A percentile compares a stretch with the other conserved stretches of the same genome.
Conservation (phyloP, 2,888 invertebrate genomes). For the Carabus problematicus region DNA sequence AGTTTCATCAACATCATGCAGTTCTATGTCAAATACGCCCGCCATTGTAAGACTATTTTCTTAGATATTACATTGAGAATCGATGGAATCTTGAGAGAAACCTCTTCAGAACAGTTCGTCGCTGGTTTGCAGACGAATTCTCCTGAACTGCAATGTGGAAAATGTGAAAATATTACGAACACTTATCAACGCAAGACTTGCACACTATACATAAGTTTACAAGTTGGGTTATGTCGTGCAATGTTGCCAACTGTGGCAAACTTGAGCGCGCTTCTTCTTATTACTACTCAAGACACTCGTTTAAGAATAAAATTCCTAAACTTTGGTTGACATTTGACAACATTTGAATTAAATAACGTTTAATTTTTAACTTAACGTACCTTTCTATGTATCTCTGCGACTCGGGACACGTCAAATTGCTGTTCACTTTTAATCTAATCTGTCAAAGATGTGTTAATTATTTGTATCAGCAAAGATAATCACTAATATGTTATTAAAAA, state of each 20-base stretch:
- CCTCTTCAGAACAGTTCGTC: slow-evolving; percentile 14
- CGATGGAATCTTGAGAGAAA: slow-evolving; percentile 19
- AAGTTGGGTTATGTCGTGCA: slow-evolving; percentile 39
- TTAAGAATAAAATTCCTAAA: no score
- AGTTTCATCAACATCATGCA: slow-evolving; percentile 74
- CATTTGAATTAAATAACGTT: no score
- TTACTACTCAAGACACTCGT: no score
- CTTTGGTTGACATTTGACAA: no score
- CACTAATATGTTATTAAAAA: no score
- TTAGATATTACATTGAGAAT: slow-evolving; percentile 44
- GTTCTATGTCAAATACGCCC: slow-evolving; percentile 93
- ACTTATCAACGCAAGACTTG: slow-evolving; percentile 24
- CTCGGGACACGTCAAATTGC: no score
- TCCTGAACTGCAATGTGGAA: slow-evolving; percentile 22
- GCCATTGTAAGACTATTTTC: slow-evolving; percentile 65
- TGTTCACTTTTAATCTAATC: no score
- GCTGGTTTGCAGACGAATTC: slow-evolving; percentile 9
- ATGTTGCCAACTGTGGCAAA: slow-evolving; percentile 27
- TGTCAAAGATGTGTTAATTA: no score
- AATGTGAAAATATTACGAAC: slow-evolving; percentile 39
- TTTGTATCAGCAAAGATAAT: no score
- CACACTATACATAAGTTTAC: slow-evolving; percentile 41
- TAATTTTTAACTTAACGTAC: no score
- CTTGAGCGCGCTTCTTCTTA: neutral
- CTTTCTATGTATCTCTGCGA: no score